A percentile compares a stretch with the other conserved stretches of the same genome.
Conservation (phyloP, 2,113 vertebrate genomes). For the Anoura caudifer region DNA sequence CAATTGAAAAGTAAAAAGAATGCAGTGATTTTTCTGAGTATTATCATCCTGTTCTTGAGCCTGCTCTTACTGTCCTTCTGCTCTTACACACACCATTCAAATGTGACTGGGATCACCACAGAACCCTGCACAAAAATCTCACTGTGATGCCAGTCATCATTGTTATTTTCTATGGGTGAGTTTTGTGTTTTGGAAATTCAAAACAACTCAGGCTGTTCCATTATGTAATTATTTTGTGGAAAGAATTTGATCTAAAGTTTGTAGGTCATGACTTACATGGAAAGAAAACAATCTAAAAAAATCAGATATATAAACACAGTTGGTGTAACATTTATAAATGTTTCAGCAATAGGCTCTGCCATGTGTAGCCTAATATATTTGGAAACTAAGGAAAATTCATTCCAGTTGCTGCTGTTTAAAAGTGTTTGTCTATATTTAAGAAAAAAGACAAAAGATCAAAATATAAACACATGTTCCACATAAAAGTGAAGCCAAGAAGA, state of each 20-base stretch:
- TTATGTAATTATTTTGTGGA: constrained; percentile 66
- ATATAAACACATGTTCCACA: constrained; percentile 65
- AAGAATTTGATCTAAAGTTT: constrained; percentile 67
- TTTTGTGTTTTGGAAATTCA: constrained; percentile 57
- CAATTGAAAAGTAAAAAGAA: neutral
- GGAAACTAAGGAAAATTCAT: neutral
- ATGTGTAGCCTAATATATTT: constrained; percentile 57
- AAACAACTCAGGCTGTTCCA: constrained; percentile 58
- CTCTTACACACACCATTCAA: neutral
- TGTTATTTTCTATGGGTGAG: constrained; percentile 37
- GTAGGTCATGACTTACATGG: constrained; percentile 56
- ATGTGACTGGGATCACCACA: neutral
- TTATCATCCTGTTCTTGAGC: neutral
- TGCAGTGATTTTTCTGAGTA: neutral
- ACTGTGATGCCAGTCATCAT: neutral
- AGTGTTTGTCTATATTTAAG: constrained; percentile 54
- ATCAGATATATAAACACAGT: constrained; percentile 69
- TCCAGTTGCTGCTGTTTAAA: constrained; percentile 60
- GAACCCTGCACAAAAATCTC: neutral
- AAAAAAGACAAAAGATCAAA: constrained; percentile 68
- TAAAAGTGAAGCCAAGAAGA: constrained; percentile 72
- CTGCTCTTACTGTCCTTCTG: neutral
- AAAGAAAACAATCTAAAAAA: constrained; percentile 50
- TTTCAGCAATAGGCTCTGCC: constrained; percentile 56
- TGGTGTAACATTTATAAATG: constrained; percentile 54